phyloP scores from a whole-genome alignment of 2,888 invertebrate species.

The Microplitis manilae region DNA sequence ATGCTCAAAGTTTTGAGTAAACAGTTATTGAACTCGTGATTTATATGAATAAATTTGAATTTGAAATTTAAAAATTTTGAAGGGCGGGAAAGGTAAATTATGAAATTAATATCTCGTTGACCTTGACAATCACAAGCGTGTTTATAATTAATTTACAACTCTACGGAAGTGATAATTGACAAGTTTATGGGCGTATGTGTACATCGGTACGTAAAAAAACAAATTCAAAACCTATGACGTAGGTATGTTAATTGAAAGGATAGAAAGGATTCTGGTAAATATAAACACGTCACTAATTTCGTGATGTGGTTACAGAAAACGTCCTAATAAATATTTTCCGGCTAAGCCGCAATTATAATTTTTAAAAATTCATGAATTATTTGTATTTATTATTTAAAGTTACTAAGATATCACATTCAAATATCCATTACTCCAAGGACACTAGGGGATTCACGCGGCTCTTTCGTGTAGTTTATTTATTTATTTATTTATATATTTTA shows the following conservation, averaged over 20 bases:
- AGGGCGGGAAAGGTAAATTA: neutral
- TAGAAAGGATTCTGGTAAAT: neutral
- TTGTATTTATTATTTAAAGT: neutral
- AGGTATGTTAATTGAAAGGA: neutral
- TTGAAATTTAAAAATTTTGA: no score
- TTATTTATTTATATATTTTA: neutral
- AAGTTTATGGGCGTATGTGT: no score
- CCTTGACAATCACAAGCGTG: neutral
- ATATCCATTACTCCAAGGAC: neutral
- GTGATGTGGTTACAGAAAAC: conserved; percentile 15
- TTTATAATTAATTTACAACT: neutral
- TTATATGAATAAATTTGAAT: neutral
- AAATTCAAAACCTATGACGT: neutral
- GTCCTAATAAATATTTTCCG: conserved; percentile 10
- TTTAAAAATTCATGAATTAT: no score
- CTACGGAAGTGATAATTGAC: neutral
- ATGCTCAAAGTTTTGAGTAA: neutral
- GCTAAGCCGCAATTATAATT: neutral
- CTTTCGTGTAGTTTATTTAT: neutral
- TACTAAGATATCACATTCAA: neutral
- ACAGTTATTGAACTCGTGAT: neutral
- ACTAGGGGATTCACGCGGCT: neutral
- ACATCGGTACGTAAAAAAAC: neutral
- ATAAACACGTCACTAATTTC: neutral
- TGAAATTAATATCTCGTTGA: neutral